These are phyloP conservation scores for Laticauda laticaudata DNA, from an alignment of 2,113 vertebrate species.

Conservation along the genomic window DNA sequence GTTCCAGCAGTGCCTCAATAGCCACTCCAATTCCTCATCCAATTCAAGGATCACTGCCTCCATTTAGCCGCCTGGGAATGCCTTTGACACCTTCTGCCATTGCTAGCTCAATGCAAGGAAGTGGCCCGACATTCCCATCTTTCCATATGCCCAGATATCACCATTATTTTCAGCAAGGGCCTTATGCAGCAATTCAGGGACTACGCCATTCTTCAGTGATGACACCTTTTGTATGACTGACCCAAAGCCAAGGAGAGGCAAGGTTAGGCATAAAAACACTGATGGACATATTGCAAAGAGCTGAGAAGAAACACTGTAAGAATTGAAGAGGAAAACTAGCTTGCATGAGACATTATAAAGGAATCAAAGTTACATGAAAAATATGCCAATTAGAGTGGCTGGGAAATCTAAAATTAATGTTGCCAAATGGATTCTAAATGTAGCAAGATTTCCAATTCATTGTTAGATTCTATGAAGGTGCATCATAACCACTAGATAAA, in stretches of 20 bases:
- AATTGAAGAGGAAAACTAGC: conserved; percentile 48
- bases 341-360: conserved; percentile 38
- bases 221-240: conserved; percentile 96
- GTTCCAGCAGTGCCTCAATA: conserved; percentile 79
- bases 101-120: conserved; percentile 88
- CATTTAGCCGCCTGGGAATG: conserved; percentile 90
- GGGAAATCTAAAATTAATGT: conserved; percentile 23
- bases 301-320: conserved; percentile 36
- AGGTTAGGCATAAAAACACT: conserved; percentile 36
- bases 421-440: conserved; percentile 27
- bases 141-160: conserved; percentile 99
- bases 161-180: conserved; percentile 98
- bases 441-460: background rate
- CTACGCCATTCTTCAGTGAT: conserved; percentile 97
- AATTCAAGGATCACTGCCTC: conserved; percentile 92
- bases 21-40: conserved; percentile 87
- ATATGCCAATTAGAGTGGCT: conserved; percentile 43
- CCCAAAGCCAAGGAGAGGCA: background rate
- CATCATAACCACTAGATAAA: conserved; percentile 26
- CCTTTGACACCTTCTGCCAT: conserved; percentile 88
- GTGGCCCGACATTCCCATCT: conserved; percentile 91
- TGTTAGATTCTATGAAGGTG: conserved; percentile 51
- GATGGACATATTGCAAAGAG: conserved; percentile 54
- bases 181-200: conserved; percentile 97
- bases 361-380: conserved; percentile 26